These are phyloP conservation scores for Panthera leo DNA, from an alignment of 2,113 vertebrate species.

Conservation along the genomic window DNA sequence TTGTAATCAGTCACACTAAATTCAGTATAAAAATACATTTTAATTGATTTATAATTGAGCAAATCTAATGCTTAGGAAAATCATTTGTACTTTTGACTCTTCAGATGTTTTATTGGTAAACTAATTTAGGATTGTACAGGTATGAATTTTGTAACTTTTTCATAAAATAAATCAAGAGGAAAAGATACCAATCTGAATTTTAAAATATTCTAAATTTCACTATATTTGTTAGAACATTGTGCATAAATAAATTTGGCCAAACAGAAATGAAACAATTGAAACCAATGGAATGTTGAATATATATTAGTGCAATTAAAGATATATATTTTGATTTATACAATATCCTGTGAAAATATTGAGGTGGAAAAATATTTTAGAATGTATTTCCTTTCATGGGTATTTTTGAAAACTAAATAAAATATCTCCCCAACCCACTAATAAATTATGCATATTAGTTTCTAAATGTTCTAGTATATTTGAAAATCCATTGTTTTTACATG, in stretches of 20 bases:
- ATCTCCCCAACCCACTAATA: background rate
- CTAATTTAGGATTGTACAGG: background rate
- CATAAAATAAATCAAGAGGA: background rate
- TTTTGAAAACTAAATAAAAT: background rate
- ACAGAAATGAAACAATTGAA: background rate
- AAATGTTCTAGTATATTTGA: background rate
- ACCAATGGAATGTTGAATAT: background rate
- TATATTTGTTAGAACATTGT: background rate
- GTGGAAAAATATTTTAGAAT: constrained; percentile 1
- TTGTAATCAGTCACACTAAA: background rate
- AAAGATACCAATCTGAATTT: background rate
- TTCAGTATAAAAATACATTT: background rate
- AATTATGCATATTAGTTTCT: background rate
- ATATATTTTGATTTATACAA: background rate
- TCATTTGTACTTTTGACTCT: constrained; percentile 21
- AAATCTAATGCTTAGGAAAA: background rate
- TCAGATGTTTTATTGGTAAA: background rate
- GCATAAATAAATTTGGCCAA: background rate
- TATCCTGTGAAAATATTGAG: background rate
- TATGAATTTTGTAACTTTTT: background rate
- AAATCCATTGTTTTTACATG: background rate
- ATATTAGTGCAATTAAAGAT: background rate
- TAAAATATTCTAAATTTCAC: constrained; percentile 18
- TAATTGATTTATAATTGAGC: background rate
- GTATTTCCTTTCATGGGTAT: background rate